These are phyloP conservation scores for Temnothorax ravouxi DNA, from an alignment of 2,888 invertebrate species.

Conservation along the genomic window DNA sequence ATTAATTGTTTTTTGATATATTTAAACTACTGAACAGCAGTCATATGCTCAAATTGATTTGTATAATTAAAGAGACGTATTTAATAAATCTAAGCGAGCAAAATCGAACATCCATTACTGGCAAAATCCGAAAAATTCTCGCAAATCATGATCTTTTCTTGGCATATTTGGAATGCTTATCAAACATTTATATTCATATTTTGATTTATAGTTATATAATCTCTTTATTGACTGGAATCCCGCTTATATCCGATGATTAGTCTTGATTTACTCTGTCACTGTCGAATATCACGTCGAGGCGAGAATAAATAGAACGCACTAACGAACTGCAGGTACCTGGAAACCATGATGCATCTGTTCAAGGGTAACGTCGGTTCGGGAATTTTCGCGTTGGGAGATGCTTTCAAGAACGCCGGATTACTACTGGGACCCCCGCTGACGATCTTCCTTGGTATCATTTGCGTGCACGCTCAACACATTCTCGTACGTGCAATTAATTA, in stretches of 20 bases:
- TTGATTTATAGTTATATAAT: neutral
- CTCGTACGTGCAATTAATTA: constrained; percentile 88
- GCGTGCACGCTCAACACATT: constrained; percentile 97
- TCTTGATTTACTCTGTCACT: neutral
- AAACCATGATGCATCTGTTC: constrained; percentile 96
- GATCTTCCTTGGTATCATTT: constrained; percentile 93
- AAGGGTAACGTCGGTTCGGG: constrained; percentile 99
- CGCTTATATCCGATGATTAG: neutral
- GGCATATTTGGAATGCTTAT: neutral
- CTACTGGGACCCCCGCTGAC: constrained; percentile 93
- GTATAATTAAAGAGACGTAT: neutral
- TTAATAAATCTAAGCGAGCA: neutral
- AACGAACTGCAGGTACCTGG: constrained; percentile 90
- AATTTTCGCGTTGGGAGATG: constrained; percentile 98
- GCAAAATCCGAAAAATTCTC: neutral
- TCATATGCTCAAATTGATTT: neutral
- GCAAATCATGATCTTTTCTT: neutral
- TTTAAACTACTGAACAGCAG: neutral
- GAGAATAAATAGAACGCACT: constrained; percentile 21
- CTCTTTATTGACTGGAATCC: neutral
- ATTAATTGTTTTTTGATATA: neutral
- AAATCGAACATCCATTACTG: constrained; percentile 3
- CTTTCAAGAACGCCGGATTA: constrained; percentile 96
- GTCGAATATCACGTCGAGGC: neutral
- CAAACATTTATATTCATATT: neutral